Base-by-base conservation (phyloP, 1,140 invertebrate genomes). In the Aethina tumida region DNA sequence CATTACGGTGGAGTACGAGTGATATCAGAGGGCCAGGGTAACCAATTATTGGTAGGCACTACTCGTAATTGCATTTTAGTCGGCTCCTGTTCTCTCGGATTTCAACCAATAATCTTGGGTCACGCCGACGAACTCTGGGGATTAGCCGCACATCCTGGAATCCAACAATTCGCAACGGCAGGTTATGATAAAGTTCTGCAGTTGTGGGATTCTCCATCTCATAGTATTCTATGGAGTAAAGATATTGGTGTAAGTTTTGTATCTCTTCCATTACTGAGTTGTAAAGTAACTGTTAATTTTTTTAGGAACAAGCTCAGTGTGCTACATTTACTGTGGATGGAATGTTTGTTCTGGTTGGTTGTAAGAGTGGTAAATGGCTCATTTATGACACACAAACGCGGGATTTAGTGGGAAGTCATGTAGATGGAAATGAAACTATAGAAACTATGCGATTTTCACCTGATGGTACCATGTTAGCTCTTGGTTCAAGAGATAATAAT, bases 91-190 rank as follows among this genome's bases (percentile, higher is more conserved):
- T 72, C 82, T 41, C 70, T 90, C 25, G 82, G 84, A n/a, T 88
- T 94, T 56, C 78, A 74, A 45, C 79, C 81, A 2, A 76, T 79
- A 16, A 77, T 84, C 24, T 59, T 83, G 52, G 81, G 81, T n/a
- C 91, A 97, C 59, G 79, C 79, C 6, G 91, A 95, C 52, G 90
- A 96, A 61, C 58, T 95, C 8, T 92, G 88, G 86, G 90, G 81
- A 1, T 62, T 95, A 9, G 84, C 86, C 2, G 66, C 75, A 7
- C 88, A 93, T 66, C 89, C 89, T 0, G 73, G 69, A 22, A 68
- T 92, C 39, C 75, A 81, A 12, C 88, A 94, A 66, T 95, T 95
- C 63, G 71, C 88, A 7, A 90, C 88, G 2, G 87, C 83, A 8
- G 88, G 83, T 12, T 81, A 84, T 62, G 92, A 97, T 61, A 74